Conservation (phyloP, 2,113 vertebrate species). For the Uria aalge region DNA sequence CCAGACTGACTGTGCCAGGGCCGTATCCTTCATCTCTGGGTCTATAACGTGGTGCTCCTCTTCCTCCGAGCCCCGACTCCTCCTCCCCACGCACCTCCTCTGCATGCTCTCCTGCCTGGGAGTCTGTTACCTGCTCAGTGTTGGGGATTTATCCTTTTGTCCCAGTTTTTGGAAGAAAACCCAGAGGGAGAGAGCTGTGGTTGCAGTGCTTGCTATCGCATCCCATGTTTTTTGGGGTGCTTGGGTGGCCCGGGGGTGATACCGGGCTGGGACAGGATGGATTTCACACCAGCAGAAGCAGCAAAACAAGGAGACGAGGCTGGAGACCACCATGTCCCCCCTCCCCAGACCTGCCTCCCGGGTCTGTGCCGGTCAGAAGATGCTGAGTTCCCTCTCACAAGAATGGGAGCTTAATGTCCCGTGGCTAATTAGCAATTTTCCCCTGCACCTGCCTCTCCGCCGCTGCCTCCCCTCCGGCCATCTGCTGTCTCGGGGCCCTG, state of each 20-base stretch:
- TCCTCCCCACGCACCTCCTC: neutral
- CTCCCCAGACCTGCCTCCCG: neutral
- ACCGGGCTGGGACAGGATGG: neutral
- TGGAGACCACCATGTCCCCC: neutral
- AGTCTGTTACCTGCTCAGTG: neutral
- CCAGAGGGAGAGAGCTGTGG: neutral
- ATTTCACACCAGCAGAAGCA: neutral
- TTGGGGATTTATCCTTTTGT: accelerated
- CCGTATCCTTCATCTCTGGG: neutral
- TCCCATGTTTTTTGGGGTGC: neutral
- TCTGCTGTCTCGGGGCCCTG: slow-evolving; percentile 60
- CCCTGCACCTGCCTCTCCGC: slow-evolving; percentile 65
- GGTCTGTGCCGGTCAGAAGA: neutral
- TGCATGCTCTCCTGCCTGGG: neutral
- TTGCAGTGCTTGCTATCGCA: neutral
- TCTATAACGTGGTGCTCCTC: accelerated
- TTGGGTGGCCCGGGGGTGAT: neutral
- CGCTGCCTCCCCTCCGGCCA: neutral
- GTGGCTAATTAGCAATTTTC: slow-evolving; percentile 49
- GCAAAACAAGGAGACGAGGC: neutral
- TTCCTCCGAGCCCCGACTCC: neutral
- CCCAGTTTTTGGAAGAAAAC: neutral
- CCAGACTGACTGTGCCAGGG: neutral
- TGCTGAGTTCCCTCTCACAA: neutral
- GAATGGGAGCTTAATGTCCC: slow-evolving; percentile 57